Conservation (phyloP, 2,888 invertebrate genomes). For the Chrysolina americana region DNA sequence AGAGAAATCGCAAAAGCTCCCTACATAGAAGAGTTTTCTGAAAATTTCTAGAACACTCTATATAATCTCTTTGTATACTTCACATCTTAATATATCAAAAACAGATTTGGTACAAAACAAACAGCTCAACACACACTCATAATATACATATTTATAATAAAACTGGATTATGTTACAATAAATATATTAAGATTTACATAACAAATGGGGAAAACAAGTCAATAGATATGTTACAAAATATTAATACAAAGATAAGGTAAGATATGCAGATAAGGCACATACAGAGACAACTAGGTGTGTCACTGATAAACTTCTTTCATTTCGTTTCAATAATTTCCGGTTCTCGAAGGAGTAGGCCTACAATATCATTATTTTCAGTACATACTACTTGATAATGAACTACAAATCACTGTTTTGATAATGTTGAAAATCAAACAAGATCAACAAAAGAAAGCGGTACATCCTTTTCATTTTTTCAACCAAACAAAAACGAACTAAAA, state of each 20-base stretch:
- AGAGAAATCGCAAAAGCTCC: not conserved
- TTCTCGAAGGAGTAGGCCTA: constrained; percentile 41
- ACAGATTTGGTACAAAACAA: constrained; percentile 37
- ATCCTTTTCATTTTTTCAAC: not conserved
- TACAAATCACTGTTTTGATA: not conserved
- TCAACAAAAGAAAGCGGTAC: not conserved
- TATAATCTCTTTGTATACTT: constrained; percentile 2
- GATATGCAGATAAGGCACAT: constrained; percentile 46
- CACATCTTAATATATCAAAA: constrained; percentile 14
- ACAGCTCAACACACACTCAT: constrained; percentile 31
- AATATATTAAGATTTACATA: constrained; percentile 42
- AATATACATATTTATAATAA: constrained; percentile 41
- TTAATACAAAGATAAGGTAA: constrained; percentile 32
- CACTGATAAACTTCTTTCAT: constrained; percentile 38
- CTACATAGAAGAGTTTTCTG: not conserved
- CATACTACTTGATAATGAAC: not conserved
- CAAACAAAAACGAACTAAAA: not conserved
- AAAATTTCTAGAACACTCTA: not conserved
- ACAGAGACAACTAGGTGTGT: constrained; percentile 38
- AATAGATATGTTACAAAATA: constrained; percentile 45
- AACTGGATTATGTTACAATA: constrained; percentile 43
- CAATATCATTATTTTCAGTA: constrained; percentile 32
- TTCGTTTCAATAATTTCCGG: constrained; percentile 32
- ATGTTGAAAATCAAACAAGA: too few species aligned
- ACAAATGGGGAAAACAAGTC: constrained; percentile 39